Base-by-base conservation (phyloP, 2,888 invertebrate genomes). In the Lasioglossum vierecki region DNA sequence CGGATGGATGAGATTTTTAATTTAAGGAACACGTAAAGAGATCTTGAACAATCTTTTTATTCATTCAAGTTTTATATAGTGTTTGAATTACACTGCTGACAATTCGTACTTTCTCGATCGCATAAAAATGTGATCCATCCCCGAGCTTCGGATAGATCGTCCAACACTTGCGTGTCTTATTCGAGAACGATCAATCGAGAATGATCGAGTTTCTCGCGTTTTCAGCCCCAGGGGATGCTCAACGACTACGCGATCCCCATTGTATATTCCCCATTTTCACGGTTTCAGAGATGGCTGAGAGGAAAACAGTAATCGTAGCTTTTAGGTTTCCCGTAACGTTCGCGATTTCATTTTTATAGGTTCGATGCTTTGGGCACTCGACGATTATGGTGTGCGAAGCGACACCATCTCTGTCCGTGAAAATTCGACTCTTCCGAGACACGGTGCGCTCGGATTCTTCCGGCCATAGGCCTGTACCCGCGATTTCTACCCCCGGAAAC, bases 211-310 rank as follows among this genome's bases (percentile, higher is more conserved):
- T 90, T 92, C 90, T 90, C 91, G 88, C 85, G 88, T 91, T 92
- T 91, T 91, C 91, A 91, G 91, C 91, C 88, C 85, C 88, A 84
- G 88, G 63, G 83, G 86, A 90, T 82, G 87, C 84, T 89, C 88
- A 87, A 80, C 46, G 79, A 72, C 30, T 70, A 66, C 83, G 80
- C 79, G 82, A 80, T 77, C 26, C 76, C 76, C 8, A 74, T 79
- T 82, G 80, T 88, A 46, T 74, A 6, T 68, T 81, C 75, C 44
- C 75, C 39, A 60, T 66, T 60, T 73, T 46, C 63, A 22, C 63
- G 63, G 30, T 63, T 53, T n/a, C 44, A 72, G 73, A 44, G 72
- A 79, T 60, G 44, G n/a, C 26, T 60, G 39, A 26, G 18, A 30
- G 46, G 9, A 70, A n/a, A n/a, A 46, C 30, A 35, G 6, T 53